These are phyloP conservation scores for Parauchenoglanis ngamensis DNA, from an alignment of 2,797 vertebrate genomes.

Conservation along the genomic window DNA sequence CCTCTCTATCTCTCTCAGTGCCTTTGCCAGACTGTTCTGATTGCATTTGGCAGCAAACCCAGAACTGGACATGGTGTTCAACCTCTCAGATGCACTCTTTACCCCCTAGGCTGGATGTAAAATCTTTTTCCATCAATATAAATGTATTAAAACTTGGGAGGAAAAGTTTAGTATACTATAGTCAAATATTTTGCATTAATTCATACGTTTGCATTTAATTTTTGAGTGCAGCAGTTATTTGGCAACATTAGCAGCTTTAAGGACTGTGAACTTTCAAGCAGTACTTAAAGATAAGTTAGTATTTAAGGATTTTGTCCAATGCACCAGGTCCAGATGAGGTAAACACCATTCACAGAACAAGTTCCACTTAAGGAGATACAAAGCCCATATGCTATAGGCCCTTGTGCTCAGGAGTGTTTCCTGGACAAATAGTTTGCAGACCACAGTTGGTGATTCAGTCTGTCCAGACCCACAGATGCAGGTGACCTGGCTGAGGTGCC, in stretches of 20 bases:
- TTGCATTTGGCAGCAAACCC: conserved; percentile 22
- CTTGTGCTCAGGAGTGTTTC: not conserved
- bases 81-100: conserved; percentile 14
- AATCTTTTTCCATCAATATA: not conserved
- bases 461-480: not conserved
- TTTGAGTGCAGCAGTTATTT: not conserved
- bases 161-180: not conserved
- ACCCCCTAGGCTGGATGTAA: not conserved
- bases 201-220: not conserved
- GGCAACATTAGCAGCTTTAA: not conserved
- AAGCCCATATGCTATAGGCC: not conserved
- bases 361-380: not conserved
- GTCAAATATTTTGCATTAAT: not conserved
- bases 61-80: conserved; percentile 21
- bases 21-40: conserved; percentile 40
- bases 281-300: not conserved
- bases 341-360: not conserved
- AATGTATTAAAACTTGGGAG: too few relatives aligned
- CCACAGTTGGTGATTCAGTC: not conserved
- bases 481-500: not conserved
- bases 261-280: not conserved
- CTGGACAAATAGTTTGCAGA: not conserved
- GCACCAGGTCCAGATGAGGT: not conserved
- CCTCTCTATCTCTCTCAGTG: conserved; percentile 3
- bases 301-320: not conserved